Conservation (phyloP, 1,140 invertebrate genomes). For the Drosophila takahashii region DNA sequence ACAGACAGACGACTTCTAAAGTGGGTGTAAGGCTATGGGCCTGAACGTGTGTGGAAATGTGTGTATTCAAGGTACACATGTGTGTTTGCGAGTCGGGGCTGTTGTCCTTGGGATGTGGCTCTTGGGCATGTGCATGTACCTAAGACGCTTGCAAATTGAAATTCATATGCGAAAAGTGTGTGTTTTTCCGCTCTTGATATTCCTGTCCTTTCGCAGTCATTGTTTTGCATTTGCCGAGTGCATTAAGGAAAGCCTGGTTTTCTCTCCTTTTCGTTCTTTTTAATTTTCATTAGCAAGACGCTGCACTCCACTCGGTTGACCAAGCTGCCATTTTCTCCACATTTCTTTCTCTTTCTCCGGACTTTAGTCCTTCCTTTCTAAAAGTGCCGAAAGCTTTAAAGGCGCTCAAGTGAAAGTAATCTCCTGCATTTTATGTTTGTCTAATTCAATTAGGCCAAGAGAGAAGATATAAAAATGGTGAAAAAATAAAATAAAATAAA, state of each 20-base stretch:
- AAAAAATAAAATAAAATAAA: slow-evolving; percentile 3
- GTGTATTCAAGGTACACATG: background rate
- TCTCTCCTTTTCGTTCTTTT: slow-evolving; percentile 27
- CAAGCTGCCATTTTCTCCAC: slow-evolving; percentile 20
- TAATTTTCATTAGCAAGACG: slow-evolving; percentile 71
- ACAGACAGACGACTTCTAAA: slow-evolving; percentile 60
- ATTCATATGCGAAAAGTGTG: slow-evolving; percentile 70
- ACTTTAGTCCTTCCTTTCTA: too few relatives aligned
- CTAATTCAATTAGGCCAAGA: slow-evolving; percentile 70
- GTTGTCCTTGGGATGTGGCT: slow-evolving; percentile 67
- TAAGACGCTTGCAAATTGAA: slow-evolving; percentile 65
- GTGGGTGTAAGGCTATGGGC: slow-evolving; percentile 30
- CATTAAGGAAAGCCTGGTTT: slow-evolving; percentile 57
- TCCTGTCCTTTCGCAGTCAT: slow-evolving; percentile 12
- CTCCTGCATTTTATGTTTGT: slow-evolving; percentile 58
- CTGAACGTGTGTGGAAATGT: slow-evolving; percentile 10
- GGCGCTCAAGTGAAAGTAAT: slow-evolving; percentile 80
- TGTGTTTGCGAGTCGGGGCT: slow-evolving; percentile 5
- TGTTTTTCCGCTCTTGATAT: slow-evolving; percentile 7
- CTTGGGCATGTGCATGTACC: slow-evolving; percentile 68
- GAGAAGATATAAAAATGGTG: slow-evolving; percentile 30
- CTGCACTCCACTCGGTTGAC: slow-evolving; percentile 42
- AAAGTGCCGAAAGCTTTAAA: slow-evolving; percentile 62
- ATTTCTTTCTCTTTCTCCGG: background rate
- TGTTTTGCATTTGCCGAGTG: slow-evolving; percentile 41